Percentiles rank a stretch among this genome's conserved stretches.
These are phyloP conservation scores for Heliconius eleuchia DNA, from an alignment of 1,140 invertebrate genomes.

Conservation along the genomic window DNA sequence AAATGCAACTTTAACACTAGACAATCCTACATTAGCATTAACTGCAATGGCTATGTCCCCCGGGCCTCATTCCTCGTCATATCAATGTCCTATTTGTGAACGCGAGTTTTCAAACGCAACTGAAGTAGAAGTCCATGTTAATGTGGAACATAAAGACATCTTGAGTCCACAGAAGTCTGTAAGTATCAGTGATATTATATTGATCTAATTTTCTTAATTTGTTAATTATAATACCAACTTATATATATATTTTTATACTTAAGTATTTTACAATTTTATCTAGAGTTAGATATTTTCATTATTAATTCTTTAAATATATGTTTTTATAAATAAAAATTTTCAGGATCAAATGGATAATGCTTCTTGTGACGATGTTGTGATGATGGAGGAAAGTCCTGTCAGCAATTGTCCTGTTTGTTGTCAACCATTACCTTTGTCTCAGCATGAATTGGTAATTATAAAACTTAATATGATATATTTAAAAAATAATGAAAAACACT, in stretches of 20 bases:
- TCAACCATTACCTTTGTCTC: conserved; percentile 72
- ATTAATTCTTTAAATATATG: not conserved
- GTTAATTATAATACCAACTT: not conserved
- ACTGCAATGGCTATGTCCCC: conserved; percentile 72
- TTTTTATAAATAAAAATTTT: conserved; percentile 22
- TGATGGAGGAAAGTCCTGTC: conserved; percentile 79
- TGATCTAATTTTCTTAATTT: not conserved
- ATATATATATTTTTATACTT: not conserved
- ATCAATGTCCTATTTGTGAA: conserved; percentile 87
- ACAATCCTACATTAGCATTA: conserved; percentile 57
- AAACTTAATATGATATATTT: not conserved
- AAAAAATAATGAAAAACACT: too few species aligned
- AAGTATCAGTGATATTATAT: conserved; percentile 36
- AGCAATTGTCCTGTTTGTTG: conserved; percentile 79
- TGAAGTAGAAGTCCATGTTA: conserved; percentile 92
- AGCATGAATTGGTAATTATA: conserved; percentile 74
- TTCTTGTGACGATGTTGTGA: conserved; percentile 73
- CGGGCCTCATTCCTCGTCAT: conserved; percentile 67
- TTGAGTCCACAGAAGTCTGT: conserved; percentile 77
- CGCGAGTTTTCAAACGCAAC: conserved; percentile 87
- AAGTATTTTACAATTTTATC: not conserved
- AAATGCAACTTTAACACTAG: conserved; percentile 60
- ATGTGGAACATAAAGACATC: conserved; percentile 87
- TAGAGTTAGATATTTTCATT: not conserved
- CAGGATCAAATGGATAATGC: conserved; percentile 75